phyloP scores from a whole-genome alignment of 2,797 vertebrate genomes.

The Galago senegalensis region DNA sequence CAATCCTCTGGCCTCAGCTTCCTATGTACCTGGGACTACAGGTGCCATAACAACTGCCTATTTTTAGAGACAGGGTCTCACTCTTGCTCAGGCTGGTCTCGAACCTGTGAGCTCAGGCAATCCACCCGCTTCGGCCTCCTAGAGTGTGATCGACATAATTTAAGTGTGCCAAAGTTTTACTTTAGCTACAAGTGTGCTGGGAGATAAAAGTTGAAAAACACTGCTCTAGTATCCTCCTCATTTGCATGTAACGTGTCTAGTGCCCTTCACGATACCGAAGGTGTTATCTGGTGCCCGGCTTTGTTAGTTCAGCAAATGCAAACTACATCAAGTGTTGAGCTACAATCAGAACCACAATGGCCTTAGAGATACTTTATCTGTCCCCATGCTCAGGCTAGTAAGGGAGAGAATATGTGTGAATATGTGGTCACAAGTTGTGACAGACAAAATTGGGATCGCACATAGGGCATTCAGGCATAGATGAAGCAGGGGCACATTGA shows the following conservation, averaged over 20 bases:
- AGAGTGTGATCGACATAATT: too few species aligned
- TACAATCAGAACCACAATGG: neutral
- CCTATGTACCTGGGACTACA: too few species aligned
- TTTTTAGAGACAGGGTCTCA: too few species aligned
- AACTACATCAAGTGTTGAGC: neutral
- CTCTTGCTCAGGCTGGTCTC: too few species aligned
- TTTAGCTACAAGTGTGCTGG: too few species aligned
- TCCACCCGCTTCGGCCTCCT: too few species aligned
- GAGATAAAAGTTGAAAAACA: too few species aligned
- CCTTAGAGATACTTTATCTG: neutral
- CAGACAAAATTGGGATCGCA: neutral
- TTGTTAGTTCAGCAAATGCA: neutral
- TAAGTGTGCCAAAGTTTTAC: too few species aligned
- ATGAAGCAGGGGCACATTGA: neutral
- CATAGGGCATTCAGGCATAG: neutral
- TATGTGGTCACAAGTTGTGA: neutral
- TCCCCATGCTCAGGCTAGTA: neutral
- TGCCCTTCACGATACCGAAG: neutral
- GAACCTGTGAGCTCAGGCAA: too few species aligned
- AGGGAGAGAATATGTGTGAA: too few species aligned
- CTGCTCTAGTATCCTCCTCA: neutral
- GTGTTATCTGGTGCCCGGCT: neutral
- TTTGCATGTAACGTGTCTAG: neutral
- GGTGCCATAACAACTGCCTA: too few species aligned
- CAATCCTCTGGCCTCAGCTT: too few species aligned